These are phyloP conservation scores for Trachurus trachurus DNA, from an alignment of 2,797 vertebrate species.

Conservation along the genomic window DNA sequence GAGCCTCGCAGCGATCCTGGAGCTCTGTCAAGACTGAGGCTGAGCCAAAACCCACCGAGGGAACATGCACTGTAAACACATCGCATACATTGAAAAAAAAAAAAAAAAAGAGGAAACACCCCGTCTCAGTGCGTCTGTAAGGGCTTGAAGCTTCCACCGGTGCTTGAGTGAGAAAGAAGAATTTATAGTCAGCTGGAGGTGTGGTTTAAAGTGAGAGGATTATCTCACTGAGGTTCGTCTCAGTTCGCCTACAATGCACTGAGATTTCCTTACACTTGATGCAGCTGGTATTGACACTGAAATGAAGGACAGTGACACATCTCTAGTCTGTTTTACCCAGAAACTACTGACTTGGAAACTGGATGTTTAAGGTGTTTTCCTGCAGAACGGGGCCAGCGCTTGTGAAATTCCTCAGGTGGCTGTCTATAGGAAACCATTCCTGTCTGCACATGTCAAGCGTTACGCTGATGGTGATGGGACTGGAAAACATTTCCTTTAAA, in stretches of 20 bases:
- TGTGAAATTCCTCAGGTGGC: slow-evolving; percentile 62
- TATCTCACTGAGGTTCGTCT: slow-evolving; percentile 2
- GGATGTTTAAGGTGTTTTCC: slow-evolving; percentile 23
- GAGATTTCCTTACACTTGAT: fast-evolving
- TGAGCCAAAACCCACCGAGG: slow-evolving; percentile 35
- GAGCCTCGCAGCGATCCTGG: slow-evolving; percentile 6
- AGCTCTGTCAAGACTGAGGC: slow-evolving; percentile 7
- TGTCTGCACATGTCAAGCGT: slow-evolving; percentile 47
- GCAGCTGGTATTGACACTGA: background rate
- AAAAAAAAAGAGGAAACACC: slow-evolving; percentile 10
- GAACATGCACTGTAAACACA: slow-evolving; percentile 15
- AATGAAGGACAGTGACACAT: background rate
- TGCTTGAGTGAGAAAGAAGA: slow-evolving; percentile 39
- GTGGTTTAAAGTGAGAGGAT: slow-evolving; percentile 59
- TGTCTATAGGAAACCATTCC: slow-evolving; percentile 7
- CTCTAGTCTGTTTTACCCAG: background rate
- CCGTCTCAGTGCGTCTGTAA: background rate
- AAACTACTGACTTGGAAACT: background rate
- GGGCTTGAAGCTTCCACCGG: slow-evolving; percentile 13
- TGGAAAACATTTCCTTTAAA: background rate
- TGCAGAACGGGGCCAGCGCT: background rate
- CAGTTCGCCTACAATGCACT: background rate
- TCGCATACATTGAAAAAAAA: background rate
- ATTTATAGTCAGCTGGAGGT: slow-evolving; percentile 66
- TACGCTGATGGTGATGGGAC: background rate